These are phyloP conservation scores for Rhynchophorus ferrugineus DNA, from an alignment of 1,140 invertebrate species.

Conservation along the genomic window DNA sequence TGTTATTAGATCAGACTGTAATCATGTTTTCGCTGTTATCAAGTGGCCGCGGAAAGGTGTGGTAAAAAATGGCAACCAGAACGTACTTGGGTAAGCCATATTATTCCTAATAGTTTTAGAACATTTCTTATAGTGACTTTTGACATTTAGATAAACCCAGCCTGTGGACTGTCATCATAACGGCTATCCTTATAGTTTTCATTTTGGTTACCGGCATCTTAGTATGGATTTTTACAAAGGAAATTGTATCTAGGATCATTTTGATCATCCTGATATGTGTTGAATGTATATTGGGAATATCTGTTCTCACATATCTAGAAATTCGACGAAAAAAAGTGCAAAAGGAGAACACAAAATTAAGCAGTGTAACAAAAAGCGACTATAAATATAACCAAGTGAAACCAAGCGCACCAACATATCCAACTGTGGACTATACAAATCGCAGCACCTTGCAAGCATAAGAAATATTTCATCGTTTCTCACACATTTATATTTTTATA, in stretches of 20 bases:
- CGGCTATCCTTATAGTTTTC: background rate
- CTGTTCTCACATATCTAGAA: background rate
- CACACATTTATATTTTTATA: background rate
- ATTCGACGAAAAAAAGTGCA: background rate
- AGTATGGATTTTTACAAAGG: background rate
- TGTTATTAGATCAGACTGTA: background rate
- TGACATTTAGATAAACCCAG: background rate
- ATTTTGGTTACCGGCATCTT: background rate
- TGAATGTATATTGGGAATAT: background rate
- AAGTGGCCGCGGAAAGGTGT: background rate
- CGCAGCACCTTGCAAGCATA: background rate
- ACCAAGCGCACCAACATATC: background rate
- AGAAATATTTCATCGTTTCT: background rate
- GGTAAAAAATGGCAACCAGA: background rate
- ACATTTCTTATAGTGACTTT: background rate
- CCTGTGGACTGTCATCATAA: background rate
- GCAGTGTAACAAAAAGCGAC: background rate
- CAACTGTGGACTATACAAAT: background rate
- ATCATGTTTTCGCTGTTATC: background rate
- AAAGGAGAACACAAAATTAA: background rate
- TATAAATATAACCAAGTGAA: background rate
- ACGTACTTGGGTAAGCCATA: background rate
- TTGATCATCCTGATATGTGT: background rate
- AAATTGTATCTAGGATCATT: background rate
- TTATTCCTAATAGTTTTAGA: background rate